Conservation (phyloP, 2,113 vertebrate species). For the Istiophorus platypterus region DNA sequence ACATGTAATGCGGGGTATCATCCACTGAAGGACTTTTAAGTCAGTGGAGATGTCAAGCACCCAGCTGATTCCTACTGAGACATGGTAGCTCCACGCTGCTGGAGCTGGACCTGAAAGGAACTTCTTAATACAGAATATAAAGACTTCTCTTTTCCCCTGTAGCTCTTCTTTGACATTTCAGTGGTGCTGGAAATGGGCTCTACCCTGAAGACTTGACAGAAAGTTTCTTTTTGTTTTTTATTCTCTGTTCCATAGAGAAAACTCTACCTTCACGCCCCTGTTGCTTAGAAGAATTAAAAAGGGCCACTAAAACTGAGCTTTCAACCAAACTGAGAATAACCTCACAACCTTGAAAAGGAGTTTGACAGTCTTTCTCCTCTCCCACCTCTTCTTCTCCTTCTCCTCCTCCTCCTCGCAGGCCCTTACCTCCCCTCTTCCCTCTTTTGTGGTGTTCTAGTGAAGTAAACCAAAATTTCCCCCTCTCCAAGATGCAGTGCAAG, state of each 20-base stretch:
- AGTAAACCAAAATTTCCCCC: slow-evolving; percentile 83
- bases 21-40: slow-evolving; percentile 47
- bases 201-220: slow-evolving; percentile 40
- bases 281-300: slow-evolving; percentile 50
- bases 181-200: slow-evolving; percentile 51
- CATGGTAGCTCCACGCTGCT: slow-evolving; percentile 39
- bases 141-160: slow-evolving; percentile 6
- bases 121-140: slow-evolving; percentile 37
- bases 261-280: slow-evolving; percentile 25
- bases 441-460: slow-evolving; percentile 89
- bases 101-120: slow-evolving; percentile 57
- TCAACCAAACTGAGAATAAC: slow-evolving; percentile 74
- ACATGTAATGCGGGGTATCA: background rate
- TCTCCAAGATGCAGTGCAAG: slow-evolving; percentile 90
- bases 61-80: slow-evolving; percentile 43
- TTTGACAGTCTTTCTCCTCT: slow-evolving; percentile 57
- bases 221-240: slow-evolving; percentile 41
- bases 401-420: slow-evolving; percentile 26
- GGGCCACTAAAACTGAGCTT: slow-evolving; percentile 69
- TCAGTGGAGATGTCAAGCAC: slow-evolving; percentile 38
- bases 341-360: slow-evolving; percentile 65
- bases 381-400: slow-evolving; percentile 32
- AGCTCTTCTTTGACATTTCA: slow-evolving; percentile 48
- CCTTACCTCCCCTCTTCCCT: slow-evolving; percentile 50
- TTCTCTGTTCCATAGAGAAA: slow-evolving; percentile 41